Base-by-base conservation (phyloP, 2,113 vertebrate genomes). In the Reinhardtius hippoglossoides region DNA sequence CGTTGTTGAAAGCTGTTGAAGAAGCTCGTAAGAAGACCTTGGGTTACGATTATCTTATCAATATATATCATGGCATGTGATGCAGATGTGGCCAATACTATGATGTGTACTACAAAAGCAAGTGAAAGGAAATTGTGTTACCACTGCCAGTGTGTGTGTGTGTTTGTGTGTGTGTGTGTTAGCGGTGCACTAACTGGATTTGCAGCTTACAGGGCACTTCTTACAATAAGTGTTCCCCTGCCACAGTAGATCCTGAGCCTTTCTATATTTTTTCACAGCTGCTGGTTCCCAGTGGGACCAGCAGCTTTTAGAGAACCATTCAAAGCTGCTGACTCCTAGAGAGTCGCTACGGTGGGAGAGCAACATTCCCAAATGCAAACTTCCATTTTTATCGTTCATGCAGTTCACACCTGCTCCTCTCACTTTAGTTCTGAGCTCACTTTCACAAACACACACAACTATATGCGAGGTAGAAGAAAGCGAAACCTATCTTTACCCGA, bases 241-340 rank as follows among this genome's bases (percentile, higher is more conserved):
- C 23, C 16, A 9, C 52, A 26, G 31, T 13, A 50, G 46, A 54
- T 54, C 74, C 60, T 60, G 46, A 66, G 52, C 24, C 59, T 80
- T 61, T 55, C 27, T 37, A 37, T 50, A 54, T 75, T 57, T 84
- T 24, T 76, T 66, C 64, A 59, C 79, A 84, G 78, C 24, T 67
- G 71, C 78, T 76, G 61, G 64, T 70, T 83, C 86, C 84, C 78
- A 75, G 52, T 71, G 83, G 79, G 82, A 76, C 69, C 63, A 50
- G 46, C 26, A 21, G 73, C 57, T 87, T 72, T 86, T 70, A 76
- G 52, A 84, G 64, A 58, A 65, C 68, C 69, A 27, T 81, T 91
- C 64, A 82, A 69, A 90, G 71, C 81, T 76, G 76, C 81, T 42
- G 76, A 83, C 74, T 82, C 85, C 79, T 67, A 57, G 46, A 2